Evolutionary conservation across 2,888 invertebrate species (phyloP).

Genomic region (Eupithecia dodoneata): DNA sequence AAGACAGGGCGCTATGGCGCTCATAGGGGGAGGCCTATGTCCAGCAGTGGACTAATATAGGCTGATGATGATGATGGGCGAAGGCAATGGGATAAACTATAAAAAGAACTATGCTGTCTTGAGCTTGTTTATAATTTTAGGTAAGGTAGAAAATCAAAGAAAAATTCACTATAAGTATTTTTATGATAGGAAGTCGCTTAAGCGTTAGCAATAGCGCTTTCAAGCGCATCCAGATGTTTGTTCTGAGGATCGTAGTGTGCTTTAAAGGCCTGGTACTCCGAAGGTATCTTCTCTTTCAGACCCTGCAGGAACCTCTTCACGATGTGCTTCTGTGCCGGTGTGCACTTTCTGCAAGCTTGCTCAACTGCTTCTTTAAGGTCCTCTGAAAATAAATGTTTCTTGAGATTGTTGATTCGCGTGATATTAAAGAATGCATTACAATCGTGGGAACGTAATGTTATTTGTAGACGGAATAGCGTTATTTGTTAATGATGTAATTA

Average conservation of each 20-base stretch:
- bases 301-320: conserved; percentile 84
- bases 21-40: too few relatives aligned
- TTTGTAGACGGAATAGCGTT: too few relatives aligned
- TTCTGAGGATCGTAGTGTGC: conserved; percentile 85
- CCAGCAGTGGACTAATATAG: too few relatives aligned
- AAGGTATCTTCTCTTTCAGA: conserved; percentile 76
- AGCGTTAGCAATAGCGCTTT: conserved; percentile 58
- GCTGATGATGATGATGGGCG: too few relatives aligned
- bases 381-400: conserved; percentile 65
- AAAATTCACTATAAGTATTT: neutral
- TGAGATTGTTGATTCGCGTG: neutral
- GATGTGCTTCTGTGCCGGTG: conserved; percentile 85
- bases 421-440: neutral
- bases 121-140: neutral
- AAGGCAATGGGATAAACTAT: neutral
- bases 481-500: too few relatives aligned
- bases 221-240: conserved; percentile 80
- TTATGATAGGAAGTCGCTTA: conserved; percentile 24
- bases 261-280: conserved; percentile 75
- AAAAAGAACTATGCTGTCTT: neutral
- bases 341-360: conserved; percentile 86
- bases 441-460: too few relatives aligned
- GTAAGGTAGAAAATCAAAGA: neutral
- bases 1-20: too few relatives aligned
- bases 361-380: conserved; percentile 86